phyloP scores from a whole-genome alignment of 2,113 vertebrate species.

The Grammomys surdaster region DNA sequence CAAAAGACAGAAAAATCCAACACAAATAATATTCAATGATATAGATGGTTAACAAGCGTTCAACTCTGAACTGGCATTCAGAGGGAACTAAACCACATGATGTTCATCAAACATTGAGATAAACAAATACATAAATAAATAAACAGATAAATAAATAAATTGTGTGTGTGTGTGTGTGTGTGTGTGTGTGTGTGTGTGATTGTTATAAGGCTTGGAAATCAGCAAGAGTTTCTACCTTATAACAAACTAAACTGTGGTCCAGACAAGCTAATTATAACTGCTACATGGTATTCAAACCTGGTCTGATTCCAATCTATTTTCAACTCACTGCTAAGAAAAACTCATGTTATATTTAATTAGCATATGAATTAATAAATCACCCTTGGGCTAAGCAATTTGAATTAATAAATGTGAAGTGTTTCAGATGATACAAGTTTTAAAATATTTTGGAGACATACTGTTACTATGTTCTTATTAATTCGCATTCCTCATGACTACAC shows the following conservation, averaged over 20 bases:
- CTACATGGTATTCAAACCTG: background rate
- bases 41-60: background rate
- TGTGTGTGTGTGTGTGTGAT: background rate
- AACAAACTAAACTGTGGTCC: background rate
- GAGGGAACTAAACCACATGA: background rate
- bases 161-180: too few species aligned
- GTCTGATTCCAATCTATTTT: constrained; percentile 30
- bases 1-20: background rate
- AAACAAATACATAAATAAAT: background rate
- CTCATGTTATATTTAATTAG: constrained; percentile 53
- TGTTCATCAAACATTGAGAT: background rate
- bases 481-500: background rate
- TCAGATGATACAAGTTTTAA: background rate
- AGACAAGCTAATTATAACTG: constrained; percentile 38
- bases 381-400: background rate
- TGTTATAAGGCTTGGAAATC: background rate
- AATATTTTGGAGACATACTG: background rate
- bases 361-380: constrained; percentile 58
- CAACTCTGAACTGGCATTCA: background rate
- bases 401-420: constrained; percentile 59
- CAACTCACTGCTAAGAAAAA: constrained; percentile 26
- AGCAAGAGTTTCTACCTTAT: background rate
- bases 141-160: too few species aligned
- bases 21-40: background rate
- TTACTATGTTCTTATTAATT: constrained; percentile 38